Evolutionary conservation across 2,888 invertebrate species (phyloP), one percentile per base, ranked within the genome.

Genomic region (Pyrochroa serraticornis): DNA sequence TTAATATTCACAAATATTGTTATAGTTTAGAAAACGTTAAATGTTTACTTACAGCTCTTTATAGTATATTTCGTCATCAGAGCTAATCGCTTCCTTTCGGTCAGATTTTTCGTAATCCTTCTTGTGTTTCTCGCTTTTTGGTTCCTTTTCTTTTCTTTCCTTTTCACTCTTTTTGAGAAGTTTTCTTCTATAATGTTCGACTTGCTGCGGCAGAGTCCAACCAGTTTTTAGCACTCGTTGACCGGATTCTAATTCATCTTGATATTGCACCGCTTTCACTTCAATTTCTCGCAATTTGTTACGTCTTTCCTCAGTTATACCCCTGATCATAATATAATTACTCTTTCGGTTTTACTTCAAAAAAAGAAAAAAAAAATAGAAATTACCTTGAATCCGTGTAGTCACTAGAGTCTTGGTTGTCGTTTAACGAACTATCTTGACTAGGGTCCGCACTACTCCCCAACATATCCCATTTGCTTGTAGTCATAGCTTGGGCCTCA

Each of bases 161-260:
- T 77, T 77, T 52, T 79, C 79, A 2, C 77, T 74, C 86, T 93
- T 94, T 77, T 90, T 88, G 63, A 96, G 85, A 52, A 97, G 84
- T 77, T 95, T 95, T 70, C 92, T 84, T 32, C 97, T 82, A 79
- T 95, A 96, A 81, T 95, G 92, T 74, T 94, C 91, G 31, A 96
- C 90, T 82, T 97, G 95, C 74, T 92, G 90, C 41, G 84, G 79
- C 62, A 93, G 82, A 6, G 88, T 84, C 85, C 92, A 90, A 5
- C 88, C 92, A 44, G 86, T 79, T 69, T 92, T 89, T 13, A 90
- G 76, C 33, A 85, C 83, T 56, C 91, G 83, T 70, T 87, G 84
- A 0, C 96, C 96, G 1, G 89, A 89, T 81, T 97, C 97, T 68
- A 97, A 79, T 78, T 97, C 97, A 82, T 97, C 97, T 79, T 95